Conservation (phyloP, 2,888 invertebrate genomes). For the Nomada flava region DNA sequence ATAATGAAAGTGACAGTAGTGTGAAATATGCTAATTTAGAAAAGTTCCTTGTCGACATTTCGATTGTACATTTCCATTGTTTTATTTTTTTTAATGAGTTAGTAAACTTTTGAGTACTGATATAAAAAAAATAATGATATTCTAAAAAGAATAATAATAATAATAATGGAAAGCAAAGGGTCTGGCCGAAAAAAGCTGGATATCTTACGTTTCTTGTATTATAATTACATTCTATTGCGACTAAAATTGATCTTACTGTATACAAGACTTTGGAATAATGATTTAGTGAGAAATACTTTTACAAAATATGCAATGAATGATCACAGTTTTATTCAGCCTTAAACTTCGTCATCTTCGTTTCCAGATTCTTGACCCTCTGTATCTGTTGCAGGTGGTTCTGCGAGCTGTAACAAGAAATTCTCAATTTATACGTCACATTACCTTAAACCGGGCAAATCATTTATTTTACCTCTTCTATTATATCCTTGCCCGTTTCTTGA, state of each 20-base stretch:
- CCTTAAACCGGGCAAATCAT: neutral
- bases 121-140: no score
- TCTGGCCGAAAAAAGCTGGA: no score
- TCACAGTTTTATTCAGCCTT: slow-evolving; percentile 2
- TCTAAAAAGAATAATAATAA: no score
- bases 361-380: no score
- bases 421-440: neutral
- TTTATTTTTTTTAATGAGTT: neutral
- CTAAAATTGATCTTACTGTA: neutral
- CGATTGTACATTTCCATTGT: no score
- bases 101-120: neutral
- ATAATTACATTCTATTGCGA: neutral
- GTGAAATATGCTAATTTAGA: no score
- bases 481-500: slow-evolving; percentile 7
- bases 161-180: no score
- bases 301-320: neutral
- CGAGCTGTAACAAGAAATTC: neutral
- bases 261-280: neutral
- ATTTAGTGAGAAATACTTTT: neutral
- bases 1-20: no score
- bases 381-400: slow-evolving; percentile 1
- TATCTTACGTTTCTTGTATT: neutral
- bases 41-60: no score
- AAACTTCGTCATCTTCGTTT: slow-evolving; percentile 25
- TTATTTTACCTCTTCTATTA: slow-evolving; percentile 15